A percentile compares a stretch with the other conserved stretches of the same genome.
phyloP scores from a whole-genome alignment of 2,113 vertebrate species.

The Pluvialis apricaria region DNA sequence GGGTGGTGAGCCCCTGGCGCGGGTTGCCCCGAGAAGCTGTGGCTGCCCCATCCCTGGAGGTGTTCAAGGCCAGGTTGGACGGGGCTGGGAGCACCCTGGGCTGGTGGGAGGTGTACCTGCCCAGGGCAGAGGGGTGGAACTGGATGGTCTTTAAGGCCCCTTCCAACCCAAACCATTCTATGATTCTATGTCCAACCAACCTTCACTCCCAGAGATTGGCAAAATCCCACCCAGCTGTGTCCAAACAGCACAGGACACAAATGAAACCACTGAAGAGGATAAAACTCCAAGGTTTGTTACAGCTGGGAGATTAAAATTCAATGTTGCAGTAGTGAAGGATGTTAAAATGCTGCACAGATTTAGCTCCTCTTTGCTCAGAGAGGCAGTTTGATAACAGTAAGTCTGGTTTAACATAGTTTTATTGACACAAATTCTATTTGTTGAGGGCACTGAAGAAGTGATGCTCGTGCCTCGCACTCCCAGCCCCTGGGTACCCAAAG shows the following conservation, averaged over 20 bases:
- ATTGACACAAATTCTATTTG: constrained; percentile 2
- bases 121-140: too few relatives aligned
- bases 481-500: neutral
- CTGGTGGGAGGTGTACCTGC: too few relatives aligned
- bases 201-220: neutral
- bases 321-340: neutral
- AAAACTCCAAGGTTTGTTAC: neutral
- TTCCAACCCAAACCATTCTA: too few relatives aligned
- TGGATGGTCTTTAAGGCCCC: too few relatives aligned
- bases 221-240: neutral
- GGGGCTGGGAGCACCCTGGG: too few relatives aligned
- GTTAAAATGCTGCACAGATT: neutral
- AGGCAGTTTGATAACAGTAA: neutral
- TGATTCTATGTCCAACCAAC: neutral
- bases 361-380: neutral
- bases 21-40: too few relatives aligned
- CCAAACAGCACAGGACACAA: neutral
- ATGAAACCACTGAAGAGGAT: neutral
- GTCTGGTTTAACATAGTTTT: neutral
- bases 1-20: too few relatives aligned
- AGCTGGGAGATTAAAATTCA: constrained; percentile 19
- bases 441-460: neutral
- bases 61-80: too few relatives aligned
- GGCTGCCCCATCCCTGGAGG: too few relatives aligned
- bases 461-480: neutral